Percentiles rank a stretch among this genome's conserved stretches.
phyloP scores from a whole-genome alignment of 2,888 invertebrate species.

The Fragum fragum region DNA sequence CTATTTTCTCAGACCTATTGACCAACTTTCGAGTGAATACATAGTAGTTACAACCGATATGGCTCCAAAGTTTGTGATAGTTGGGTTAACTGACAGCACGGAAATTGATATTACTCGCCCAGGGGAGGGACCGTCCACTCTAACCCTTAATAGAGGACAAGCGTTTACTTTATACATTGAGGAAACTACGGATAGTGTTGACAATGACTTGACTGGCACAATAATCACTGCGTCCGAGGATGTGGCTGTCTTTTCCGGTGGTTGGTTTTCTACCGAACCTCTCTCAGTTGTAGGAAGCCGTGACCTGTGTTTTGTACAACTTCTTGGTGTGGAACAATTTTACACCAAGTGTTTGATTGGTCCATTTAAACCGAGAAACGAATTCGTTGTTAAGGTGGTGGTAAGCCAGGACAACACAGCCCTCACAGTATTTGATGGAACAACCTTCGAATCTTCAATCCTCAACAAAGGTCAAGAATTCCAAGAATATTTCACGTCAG shows the following conservation, averaged over 20 bases:
- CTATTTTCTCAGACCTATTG: neutral
- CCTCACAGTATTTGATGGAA: neutral
- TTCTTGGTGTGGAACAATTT: neutral
- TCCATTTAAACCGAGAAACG: neutral
- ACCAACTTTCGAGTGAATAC: neutral
- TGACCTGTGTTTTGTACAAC: neutral
- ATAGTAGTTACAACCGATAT: neutral
- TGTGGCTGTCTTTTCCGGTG: constrained; percentile 9
- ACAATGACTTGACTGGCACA: constrained; percentile 2
- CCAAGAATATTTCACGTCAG: neutral
- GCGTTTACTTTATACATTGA: neutral
- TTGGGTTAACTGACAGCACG: neutral
- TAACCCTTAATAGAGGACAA: neutral
- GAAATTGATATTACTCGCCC: neutral
- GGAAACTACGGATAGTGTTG: neutral
- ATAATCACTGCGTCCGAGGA: neutral
- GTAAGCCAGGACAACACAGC: neutral
- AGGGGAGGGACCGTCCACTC: neutral
- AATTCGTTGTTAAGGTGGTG: neutral
- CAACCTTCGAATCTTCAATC: neutral
- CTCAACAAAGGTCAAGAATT: neutral
- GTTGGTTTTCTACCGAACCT: neutral
- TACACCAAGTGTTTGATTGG: neutral
- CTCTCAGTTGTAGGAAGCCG: neutral
- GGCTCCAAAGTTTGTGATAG: neutral